These are phyloP conservation scores for Trichosurus vulpecula DNA, from an alignment of 2,797 vertebrate species.

Conservation along the genomic window DNA sequence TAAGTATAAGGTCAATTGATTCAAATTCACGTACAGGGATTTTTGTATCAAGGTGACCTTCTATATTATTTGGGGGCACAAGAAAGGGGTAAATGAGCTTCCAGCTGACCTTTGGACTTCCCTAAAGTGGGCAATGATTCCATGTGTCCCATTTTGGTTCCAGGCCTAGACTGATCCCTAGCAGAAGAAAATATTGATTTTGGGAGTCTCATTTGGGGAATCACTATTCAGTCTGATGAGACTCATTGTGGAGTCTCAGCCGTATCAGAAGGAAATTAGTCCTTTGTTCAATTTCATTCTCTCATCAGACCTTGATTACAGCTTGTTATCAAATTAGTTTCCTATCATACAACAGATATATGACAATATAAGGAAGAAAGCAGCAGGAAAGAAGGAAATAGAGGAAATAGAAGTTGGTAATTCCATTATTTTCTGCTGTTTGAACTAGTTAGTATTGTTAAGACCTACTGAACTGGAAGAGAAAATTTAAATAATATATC, in stretches of 20 bases:
- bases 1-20: no score
- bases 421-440: slow-evolving; percentile 26
- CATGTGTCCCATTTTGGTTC: background rate
- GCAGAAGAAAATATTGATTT: background rate
- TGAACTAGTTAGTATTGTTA: slow-evolving; percentile 24
- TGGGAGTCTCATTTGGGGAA: background rate
- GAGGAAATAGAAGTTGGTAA: background rate
- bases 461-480: slow-evolving; percentile 1
- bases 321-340: slow-evolving; percentile 2
- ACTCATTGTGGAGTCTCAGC: background rate
- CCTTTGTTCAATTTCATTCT: background rate
- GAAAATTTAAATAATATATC: slow-evolving; percentile 31
- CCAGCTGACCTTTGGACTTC: background rate
- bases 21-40: background rate
- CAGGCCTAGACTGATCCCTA: background rate
- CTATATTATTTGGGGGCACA: background rate
- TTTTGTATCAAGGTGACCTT: background rate
- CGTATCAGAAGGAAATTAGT: background rate
- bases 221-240: background rate
- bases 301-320: background rate
- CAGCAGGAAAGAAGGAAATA: background rate
- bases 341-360: background rate
- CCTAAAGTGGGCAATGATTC: background rate
- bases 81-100: background rate
- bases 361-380: background rate